phyloP scores from a whole-genome alignment of 2,113 vertebrate species.

The Montifringilla adamsi region DNA sequence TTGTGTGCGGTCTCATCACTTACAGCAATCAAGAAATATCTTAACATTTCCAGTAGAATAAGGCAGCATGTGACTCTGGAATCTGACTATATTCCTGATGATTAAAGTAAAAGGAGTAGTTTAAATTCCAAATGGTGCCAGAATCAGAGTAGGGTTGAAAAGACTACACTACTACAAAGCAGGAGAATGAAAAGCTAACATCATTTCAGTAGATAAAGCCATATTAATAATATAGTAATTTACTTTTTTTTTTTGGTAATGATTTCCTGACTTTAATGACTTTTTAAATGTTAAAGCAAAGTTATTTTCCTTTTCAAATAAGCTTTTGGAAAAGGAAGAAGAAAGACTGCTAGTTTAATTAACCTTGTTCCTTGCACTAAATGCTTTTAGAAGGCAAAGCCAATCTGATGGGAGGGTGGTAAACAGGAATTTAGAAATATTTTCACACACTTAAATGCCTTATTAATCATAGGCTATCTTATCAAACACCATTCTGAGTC shows the following conservation, averaged over 20 bases:
- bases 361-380: not conserved
- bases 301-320: not conserved
- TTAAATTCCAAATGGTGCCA: not conserved
- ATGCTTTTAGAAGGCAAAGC: not conserved
- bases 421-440: not conserved
- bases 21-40: not conserved
- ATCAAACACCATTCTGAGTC: not conserved
- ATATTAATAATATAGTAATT: not conserved
- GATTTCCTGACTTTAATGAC: not conserved
- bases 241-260: not conserved
- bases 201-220: not conserved
- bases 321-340: not conserved
- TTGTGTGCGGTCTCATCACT: not conserved
- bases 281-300: not conserved
- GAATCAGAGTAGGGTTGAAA: not conserved
- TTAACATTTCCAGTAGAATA: not conserved
- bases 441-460: not conserved
- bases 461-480: not conserved
- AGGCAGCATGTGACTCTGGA: not conserved
- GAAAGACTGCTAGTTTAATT: not conserved
- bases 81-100: not conserved
- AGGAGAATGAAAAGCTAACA: not conserved
- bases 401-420: not conserved
- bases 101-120: not conserved
- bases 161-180: not conserved